Base-by-base conservation (phyloP, 1,140 invertebrate species). In the Telenomus remus region DNA sequence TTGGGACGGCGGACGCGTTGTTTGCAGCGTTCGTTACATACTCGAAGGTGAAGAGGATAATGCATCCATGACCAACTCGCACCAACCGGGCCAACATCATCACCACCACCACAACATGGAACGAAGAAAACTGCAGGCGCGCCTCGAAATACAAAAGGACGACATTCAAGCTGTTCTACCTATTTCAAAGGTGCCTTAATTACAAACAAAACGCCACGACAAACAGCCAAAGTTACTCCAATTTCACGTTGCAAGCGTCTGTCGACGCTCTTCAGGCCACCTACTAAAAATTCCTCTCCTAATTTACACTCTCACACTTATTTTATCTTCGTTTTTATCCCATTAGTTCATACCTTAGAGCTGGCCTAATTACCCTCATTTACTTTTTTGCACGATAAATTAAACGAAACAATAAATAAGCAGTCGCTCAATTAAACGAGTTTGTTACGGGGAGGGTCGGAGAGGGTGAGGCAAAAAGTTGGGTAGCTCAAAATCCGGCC, bases 161-260 rank as follows among this genome's bases (percentile, higher is more conserved):
- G 95, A 97, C 81, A 96, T 97, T 39, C 95, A 98, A 87, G 94
- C 95, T 1, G 95, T 98, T 19, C 89, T 98, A 16, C 96, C 96
- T 5, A 97, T 98, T 82, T 95, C 96, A 35, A 98, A 98, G 93
- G 96, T 96, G 89, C 44, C 11, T 43, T 59, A 59, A 71, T 68
- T 64, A 59, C 44, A 50, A 60, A 47, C 46, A 66, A 60, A 50
- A 13, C 8, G 13, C 43, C 5, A 50, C 11, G 34, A 35, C 33
- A 44, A 43, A 13, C 11, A 44, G 43, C 13, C 37, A 39, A 39
- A 39, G 37, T 39, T 39, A 11, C 37, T 39, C 37, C 37, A 39
- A 39, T n/a, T 39, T 39, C n/a, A n/a, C n/a, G 9, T 39, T 39
- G 9, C 37, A 4, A n/a, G 1, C 37, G 6, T 27, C 19, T 3